A percentile compares a stretch with the other conserved stretches of the same genome.
phyloP scores from a whole-genome alignment of 2,888 invertebrate genomes.

The Agrotis puta region DNA sequence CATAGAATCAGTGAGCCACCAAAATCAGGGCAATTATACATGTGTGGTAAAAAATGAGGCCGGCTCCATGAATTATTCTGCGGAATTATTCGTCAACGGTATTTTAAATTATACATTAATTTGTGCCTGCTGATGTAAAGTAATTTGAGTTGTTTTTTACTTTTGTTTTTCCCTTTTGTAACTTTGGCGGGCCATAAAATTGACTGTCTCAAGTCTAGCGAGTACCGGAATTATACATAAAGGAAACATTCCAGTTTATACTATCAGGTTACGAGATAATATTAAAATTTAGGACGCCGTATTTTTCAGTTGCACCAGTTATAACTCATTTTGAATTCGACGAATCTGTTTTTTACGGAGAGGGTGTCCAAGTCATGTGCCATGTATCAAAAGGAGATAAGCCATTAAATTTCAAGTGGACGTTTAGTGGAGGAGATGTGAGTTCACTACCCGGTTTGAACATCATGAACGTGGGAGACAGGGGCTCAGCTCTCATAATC shows the following conservation, averaged over 20 bases:
- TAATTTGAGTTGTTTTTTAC: slow-evolving; percentile 68
- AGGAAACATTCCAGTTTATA: slow-evolving; percentile 21
- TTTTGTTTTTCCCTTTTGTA: slow-evolving; percentile 74
- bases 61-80: slow-evolving; percentile 91
- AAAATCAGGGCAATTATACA: slow-evolving; percentile 92
- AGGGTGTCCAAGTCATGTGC: slow-evolving; percentile 91
- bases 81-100: slow-evolving; percentile 93
- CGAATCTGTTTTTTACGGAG: slow-evolving; percentile 90
- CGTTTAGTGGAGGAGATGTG: slow-evolving; percentile 92
- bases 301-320: slow-evolving; percentile 91
- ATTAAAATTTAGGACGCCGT: slow-evolving; percentile 49
- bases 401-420: slow-evolving; percentile 94
- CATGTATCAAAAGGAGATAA: slow-evolving; percentile 93
- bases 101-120: slow-evolving; percentile 63
- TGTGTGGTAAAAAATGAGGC: slow-evolving; percentile 92
- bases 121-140: slow-evolving; percentile 65
- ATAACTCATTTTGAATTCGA: slow-evolving; percentile 92
- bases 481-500: slow-evolving; percentile 93
- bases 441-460: slow-evolving; percentile 91
- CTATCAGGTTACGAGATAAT: slow-evolving; percentile 10
- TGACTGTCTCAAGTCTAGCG: slow-evolving; percentile 24
- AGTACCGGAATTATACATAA: slow-evolving; percentile 15
- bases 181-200: slow-evolving; percentile 89
- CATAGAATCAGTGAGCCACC: slow-evolving; percentile 90
- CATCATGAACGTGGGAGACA: slow-evolving; percentile 92